Base-by-base conservation (phyloP, 2,113 vertebrate genomes). In the Megaceryle torquata region DNA sequence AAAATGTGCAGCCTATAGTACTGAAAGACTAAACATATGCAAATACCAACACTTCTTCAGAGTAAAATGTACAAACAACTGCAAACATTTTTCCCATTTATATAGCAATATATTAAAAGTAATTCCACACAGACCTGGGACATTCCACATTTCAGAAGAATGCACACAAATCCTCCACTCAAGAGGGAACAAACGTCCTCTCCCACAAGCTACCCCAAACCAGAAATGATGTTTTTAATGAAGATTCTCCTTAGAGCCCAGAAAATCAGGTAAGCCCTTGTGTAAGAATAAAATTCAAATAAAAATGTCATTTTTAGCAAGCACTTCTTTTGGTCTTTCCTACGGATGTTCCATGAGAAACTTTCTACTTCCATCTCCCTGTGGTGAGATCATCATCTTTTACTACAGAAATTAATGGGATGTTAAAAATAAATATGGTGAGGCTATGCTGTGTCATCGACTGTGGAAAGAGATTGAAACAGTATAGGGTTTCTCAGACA, bases 1-100 rank as follows among this genome's bases (percentile, higher is more conserved):
- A 97, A 97, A 97, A 91, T 31, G 33, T 76, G 67, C 78, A 75
- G 48, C 84, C 80, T 87, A 22, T 79, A 64, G 82, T 90, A 94
- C 39, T 53, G 82, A 93, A 96, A 67, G 69, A 85, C 86, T 79
- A 92, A 91, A 85, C 22, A 15, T 56, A 77, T 46, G 46, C 39
- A 95, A 82, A 95, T 78, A 37, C 17, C 53, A 92, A 53, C 22
- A 88, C 10, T 71, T 94, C 61, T 96, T 48, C 1, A 2, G 41
- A 89, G 51, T 76, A 92, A 96, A 96, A 81, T 37, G 33, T 82
- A 79, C 37, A 94, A 96, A 95, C 43, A 6, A 78, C 43, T 56
- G 13, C 90, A 72, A 95, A 71, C 12, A 77, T 61, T 95, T 77
- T 5, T n/a, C 8, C 33, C 44, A 53, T 46, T 96, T 41, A 78